Conservation (phyloP, 2,888 invertebrate genomes). For the Timema podura region DNA sequence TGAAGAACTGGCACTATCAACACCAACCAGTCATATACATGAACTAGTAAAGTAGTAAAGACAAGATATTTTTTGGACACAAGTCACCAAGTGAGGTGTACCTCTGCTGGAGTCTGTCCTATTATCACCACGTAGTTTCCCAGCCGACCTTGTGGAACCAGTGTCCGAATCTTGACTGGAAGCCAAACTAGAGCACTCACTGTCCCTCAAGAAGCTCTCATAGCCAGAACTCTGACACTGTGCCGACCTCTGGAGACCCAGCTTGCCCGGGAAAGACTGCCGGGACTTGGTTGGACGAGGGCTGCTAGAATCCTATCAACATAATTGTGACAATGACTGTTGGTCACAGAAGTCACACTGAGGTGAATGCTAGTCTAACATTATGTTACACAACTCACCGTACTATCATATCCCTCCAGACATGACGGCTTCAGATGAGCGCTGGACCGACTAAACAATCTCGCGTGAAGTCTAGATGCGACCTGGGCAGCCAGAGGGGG, state of each 20-base stretch:
- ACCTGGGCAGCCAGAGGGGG: slow-evolving; percentile 47
- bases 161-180: slow-evolving; percentile 48
- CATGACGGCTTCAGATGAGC: background rate
- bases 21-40: background rate
- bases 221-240: slow-evolving; percentile 72
- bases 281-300: slow-evolving; percentile 18
- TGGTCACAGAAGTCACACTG: no score
- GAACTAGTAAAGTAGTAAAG: no score
- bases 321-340: no score
- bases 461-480: slow-evolving; percentile 22
- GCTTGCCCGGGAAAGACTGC: slow-evolving; percentile 5
- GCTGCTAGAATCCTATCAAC: slow-evolving; percentile 63
- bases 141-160: background rate
- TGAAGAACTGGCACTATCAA: slow-evolving; percentile 38
- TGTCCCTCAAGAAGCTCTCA: slow-evolving; percentile 84
- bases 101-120: no score
- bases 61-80: no score
- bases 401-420: background rate
- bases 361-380: no score
- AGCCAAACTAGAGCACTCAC: slow-evolving; percentile 82
- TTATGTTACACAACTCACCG: no score
- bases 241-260: slow-evolving; percentile 6
- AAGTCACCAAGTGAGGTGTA: no score
- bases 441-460: slow-evolving; percentile 15
- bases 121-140: no score